Conservation (phyloP, 1,140 invertebrate genomes). For the Heterodera schachtii region DNA sequence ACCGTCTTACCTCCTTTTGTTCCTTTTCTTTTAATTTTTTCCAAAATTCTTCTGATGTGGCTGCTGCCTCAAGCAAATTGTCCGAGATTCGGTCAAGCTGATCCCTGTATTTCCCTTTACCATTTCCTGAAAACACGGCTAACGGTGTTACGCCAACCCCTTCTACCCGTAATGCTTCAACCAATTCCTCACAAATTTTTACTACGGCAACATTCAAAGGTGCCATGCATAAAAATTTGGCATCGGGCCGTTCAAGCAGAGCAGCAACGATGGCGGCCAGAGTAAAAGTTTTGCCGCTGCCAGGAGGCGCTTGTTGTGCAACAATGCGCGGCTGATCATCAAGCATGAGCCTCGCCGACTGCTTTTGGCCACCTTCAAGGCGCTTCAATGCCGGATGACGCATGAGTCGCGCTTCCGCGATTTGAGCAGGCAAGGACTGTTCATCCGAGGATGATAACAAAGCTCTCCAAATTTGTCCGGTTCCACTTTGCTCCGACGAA, state of each 20-base stretch:
- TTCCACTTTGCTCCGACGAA: too few species aligned
- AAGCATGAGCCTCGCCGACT: not conserved
- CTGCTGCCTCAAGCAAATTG: not conserved
- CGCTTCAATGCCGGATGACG: not conserved
- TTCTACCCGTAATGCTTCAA: not conserved
- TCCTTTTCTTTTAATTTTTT: not conserved
- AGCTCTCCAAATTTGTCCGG: too few species aligned
- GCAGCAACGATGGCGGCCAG: constrained; percentile 9
- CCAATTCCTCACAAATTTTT: constrained; percentile 9
- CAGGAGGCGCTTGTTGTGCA: not conserved
- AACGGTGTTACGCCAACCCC: not conserved
- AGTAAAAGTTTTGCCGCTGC: constrained; percentile 9
- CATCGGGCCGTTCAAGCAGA: not conserved
- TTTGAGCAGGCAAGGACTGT: too few species aligned
- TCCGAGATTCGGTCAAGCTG: not conserved
- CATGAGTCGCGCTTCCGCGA: too few species aligned
- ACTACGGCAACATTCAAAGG: constrained; percentile 1
- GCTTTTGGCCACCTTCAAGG: not conserved
- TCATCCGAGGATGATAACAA: too few species aligned
- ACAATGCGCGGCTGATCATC: not conserved
- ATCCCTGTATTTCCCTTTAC: constrained; percentile 5
- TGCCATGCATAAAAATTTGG: not conserved
- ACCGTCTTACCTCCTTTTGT: not conserved
- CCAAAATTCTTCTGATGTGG: not conserved
- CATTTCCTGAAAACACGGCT: constrained; percentile 9